Evolutionary conservation across 2,113 vertebrate species (phyloP).

Genomic region (Cochlearius cochlearius): DNA sequence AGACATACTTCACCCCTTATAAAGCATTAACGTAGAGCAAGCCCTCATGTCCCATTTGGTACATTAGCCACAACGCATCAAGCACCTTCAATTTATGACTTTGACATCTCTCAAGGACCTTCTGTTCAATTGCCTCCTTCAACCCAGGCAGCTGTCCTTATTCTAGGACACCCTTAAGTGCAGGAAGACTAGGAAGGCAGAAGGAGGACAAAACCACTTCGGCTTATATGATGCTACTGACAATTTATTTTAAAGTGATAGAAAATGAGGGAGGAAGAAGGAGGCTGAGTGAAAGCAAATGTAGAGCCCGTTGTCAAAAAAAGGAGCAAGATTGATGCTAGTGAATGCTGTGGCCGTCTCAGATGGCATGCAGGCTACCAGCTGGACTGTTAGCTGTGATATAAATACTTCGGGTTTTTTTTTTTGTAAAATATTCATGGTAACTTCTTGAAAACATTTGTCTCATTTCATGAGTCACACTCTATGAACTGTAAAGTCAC

Average conservation of each 20-base stretch:
- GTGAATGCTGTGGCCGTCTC: slow-evolving; percentile 15
- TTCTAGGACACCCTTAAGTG: neutral
- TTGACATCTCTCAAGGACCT: neutral
- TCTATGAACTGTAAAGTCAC: slow-evolving; percentile 33
- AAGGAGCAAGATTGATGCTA: slow-evolving; percentile 25
- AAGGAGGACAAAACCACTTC: neutral
- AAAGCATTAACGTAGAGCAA: neutral
- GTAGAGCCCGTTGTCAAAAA: slow-evolving; percentile 22
- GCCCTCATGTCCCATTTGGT: neutral
- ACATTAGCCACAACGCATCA: neutral
- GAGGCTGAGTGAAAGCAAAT: slow-evolving; percentile 54
- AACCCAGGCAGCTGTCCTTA: neutral
- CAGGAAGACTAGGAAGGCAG: neutral
- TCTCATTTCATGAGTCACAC: slow-evolving; percentile 37
- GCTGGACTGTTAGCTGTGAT: slow-evolving; percentile 15
- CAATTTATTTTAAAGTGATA: slow-evolving; percentile 6
- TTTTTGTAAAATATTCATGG: neutral
- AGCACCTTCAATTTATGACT: neutral
- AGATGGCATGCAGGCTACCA: slow-evolving; percentile 50
- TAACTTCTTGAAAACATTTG: slow-evolving; percentile 38
- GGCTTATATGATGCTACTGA: neutral
- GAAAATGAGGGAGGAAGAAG: slow-evolving; percentile 23
- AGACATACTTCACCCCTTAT: neutral
- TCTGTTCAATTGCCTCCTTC: neutral
- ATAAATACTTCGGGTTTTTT: neutral